These are phyloP conservation scores for Toxotes lorentzi DNA, from an alignment of 2,797 vertebrate species.

Conservation along the genomic window DNA sequence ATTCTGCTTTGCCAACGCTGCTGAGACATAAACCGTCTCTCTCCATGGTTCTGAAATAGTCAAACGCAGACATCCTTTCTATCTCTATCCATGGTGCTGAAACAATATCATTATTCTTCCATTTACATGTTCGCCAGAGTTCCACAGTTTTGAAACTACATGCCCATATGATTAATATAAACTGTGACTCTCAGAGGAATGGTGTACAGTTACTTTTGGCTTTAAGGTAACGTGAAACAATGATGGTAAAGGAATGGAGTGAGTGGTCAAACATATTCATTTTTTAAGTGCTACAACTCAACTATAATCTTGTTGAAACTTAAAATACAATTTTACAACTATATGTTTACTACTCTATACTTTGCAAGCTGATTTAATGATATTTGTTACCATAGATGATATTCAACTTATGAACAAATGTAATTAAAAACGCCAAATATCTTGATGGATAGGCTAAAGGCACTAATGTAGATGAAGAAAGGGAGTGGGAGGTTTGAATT, in stretches of 20 bases:
- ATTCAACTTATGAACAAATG: not conserved
- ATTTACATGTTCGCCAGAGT: not conserved
- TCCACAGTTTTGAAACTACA: not conserved
- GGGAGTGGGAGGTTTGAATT: not conserved
- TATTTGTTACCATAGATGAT: not conserved
- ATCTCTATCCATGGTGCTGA: slow-evolving; percentile 24
- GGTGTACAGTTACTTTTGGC: not conserved
- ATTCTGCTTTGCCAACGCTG: not conserved
- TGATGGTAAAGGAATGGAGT: not conserved
- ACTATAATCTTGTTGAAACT: not conserved
- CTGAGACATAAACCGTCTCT: not conserved
- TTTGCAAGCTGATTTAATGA: not conserved
- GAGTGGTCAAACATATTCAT: not conserved
- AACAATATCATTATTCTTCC: not conserved
- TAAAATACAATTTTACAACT: not conserved
- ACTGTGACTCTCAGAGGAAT: not conserved
- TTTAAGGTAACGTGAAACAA: not conserved
- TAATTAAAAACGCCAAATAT: not conserved
- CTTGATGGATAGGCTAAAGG: not conserved
- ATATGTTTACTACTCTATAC: not conserved
- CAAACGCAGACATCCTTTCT: not conserved
- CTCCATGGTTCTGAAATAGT: slow-evolving; percentile 7
- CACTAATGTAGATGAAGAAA: not conserved
- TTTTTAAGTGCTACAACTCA: not conserved
- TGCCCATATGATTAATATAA: not conserved